Conservation (phyloP, 2,113 vertebrate species). For the Acanthisitta chloris region DNA sequence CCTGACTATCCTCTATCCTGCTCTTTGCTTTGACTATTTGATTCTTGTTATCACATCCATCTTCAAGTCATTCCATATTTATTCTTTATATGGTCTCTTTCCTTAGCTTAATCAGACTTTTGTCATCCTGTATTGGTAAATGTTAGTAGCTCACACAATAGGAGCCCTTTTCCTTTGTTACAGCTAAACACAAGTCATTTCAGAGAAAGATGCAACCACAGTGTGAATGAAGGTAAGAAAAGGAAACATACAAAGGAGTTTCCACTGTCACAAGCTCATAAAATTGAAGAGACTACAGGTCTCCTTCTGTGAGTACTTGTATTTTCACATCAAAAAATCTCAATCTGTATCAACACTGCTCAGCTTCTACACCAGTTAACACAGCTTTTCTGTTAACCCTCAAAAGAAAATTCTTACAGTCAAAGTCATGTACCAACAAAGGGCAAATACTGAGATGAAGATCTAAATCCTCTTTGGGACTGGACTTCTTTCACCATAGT, state of each 20-base stretch:
- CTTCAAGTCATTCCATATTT: neutral
- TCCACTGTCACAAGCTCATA: neutral
- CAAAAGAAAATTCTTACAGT: neutral
- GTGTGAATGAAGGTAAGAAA: neutral
- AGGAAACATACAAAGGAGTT: neutral
- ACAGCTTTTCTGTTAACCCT: neutral
- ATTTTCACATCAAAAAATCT: neutral
- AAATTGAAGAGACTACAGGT: neutral
- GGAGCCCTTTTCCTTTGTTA: neutral
- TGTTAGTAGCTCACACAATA: neutral
- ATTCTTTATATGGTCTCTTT: neutral
- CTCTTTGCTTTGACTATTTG: too few relatives aligned
- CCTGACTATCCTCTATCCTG: too few relatives aligned
- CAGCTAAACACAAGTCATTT: neutral
- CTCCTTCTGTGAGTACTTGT: neutral
- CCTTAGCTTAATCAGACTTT: neutral
- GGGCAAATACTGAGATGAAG: neutral
- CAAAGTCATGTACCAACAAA: neutral
- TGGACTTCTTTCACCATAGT: neutral
- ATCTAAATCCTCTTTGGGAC: neutral
- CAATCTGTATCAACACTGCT: neutral
- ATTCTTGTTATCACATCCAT: too few relatives aligned
- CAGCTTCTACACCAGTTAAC: neutral
- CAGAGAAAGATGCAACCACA: neutral
- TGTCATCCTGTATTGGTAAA: neutral